Evolutionary conservation across 2,888 invertebrate genomes (phyloP), one percentile per base, ranked within the genome.

Genomic region (Cheilosia scutellata): DNA sequence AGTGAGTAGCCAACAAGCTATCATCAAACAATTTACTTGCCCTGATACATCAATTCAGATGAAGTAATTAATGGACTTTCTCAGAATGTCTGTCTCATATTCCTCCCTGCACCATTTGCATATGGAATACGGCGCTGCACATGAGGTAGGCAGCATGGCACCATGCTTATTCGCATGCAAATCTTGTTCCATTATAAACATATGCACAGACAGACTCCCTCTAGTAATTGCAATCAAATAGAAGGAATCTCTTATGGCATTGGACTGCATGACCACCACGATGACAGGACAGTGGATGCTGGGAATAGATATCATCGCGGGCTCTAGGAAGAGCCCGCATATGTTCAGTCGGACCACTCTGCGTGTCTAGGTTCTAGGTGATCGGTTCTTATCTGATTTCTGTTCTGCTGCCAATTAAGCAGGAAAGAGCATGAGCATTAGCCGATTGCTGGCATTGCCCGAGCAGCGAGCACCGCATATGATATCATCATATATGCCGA

Each of bases 341-440:
- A n/a, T 55, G 77, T 62, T 29, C 55, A 13, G 27, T 51, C 25
- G n/a, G 3, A 2, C 57, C 42, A 5, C 37, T 9, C 33, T 66
- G 62, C 57, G 44, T 53, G 62, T 53, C 40, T 70, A 77, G 47
- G 60, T 9, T 40, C 40, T 47, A 47, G 20, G 47, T 74, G 78
- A 68, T 57, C 55, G 42, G 42, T 53, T 78, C 42, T 83, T 83
- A 83, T 83, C 83, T 68, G 83, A 83, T 83, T 58, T 25, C 55
- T 70, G 74, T 78, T 74, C 11, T 51, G 9, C 55, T 78, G 78
- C 78, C 83, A 83, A 83, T 83, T 83, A 78, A 83, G 74, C 68
- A 40, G 60, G 68, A 63, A 68, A 49, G 31, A 68, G 37, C 53
- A 78, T 72, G 65, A 74, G 70, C 82, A 82, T 82, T 58, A 71